Conservation (phyloP, 2,797 vertebrate species). For the Halcyon chelicuti region DNA sequence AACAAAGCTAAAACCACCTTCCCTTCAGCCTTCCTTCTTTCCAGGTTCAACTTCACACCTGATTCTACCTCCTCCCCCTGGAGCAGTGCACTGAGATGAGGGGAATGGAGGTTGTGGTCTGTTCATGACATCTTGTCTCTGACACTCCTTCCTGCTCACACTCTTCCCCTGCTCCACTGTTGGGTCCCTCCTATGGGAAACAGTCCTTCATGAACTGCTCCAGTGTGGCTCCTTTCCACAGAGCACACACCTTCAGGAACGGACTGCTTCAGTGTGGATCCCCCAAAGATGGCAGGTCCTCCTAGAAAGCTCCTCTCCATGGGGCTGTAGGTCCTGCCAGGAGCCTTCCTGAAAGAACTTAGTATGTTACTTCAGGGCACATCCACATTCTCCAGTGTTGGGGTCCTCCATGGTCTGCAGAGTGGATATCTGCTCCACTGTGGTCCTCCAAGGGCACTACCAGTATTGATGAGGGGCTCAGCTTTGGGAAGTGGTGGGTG, state of each 20-base stretch:
- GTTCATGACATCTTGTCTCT: background rate
- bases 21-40: background rate
- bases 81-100: fast-evolving
- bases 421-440: background rate
- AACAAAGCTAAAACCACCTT: background rate
- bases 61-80: fast-evolving
- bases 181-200: background rate
- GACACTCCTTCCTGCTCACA: background rate
- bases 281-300: background rate
- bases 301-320: background rate
- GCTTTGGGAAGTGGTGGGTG: background rate
- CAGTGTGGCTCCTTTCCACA: background rate
- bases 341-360: no score
- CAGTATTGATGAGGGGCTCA: background rate
- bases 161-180: background rate
- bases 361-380: no score
- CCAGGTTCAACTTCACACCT: background rate
- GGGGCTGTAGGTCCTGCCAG: background rate
- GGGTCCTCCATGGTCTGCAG: background rate
- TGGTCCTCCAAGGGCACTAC: no score
- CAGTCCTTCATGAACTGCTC: background rate
- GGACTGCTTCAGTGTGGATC: background rate
- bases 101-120: background rate
- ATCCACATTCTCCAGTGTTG: background rate
- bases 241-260: background rate